A percentile compares a stretch with the other conserved stretches of the same genome.
Conservation (phyloP, 2,888 invertebrate species). For the Carterocephalus palaemon region DNA sequence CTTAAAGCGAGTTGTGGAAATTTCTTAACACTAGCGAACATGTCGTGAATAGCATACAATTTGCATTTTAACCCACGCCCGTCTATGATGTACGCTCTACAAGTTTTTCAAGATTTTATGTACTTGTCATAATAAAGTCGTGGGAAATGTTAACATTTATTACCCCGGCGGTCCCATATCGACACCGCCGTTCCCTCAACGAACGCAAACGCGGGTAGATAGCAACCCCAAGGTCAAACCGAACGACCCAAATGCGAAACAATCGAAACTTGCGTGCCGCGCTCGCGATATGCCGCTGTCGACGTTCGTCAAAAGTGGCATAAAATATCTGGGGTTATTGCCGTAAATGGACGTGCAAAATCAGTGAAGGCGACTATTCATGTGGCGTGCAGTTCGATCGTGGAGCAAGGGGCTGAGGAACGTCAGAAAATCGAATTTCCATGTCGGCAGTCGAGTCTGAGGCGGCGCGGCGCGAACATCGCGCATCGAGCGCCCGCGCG, state of each 20-base stretch:
- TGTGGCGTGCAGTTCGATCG: constrained; percentile 77
- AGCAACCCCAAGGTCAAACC: constrained; percentile 26
- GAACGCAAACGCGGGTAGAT: constrained; percentile 15
- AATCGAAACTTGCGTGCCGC: constrained; percentile 59
- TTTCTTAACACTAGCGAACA: constrained; percentile 27
- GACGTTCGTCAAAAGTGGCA: constrained; percentile 51
- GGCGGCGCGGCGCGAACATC: constrained; percentile 73
- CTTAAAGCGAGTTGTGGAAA: constrained; percentile 27
- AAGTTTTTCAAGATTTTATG: constrained; percentile 9
- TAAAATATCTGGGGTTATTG: constrained; percentile 59
- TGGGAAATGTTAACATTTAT: constrained; percentile 1
- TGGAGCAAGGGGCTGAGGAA: constrained; percentile 75
- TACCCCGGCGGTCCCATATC: constrained; percentile 5
- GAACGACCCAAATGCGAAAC: constrained; percentile 25
- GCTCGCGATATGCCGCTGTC: constrained; percentile 46
- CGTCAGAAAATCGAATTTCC: constrained; percentile 79
- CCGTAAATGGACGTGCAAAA: constrained; percentile 69
- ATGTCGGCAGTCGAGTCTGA: constrained; percentile 74
- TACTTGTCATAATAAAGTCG: constrained; percentile 18
- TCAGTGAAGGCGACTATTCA: constrained; percentile 62
- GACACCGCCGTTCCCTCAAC: constrained; percentile 6
- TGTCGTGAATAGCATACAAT: constrained; percentile 27
- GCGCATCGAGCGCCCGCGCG: constrained; percentile 69
- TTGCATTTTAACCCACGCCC: constrained; percentile 24
- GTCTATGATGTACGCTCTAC: constrained; percentile 25